These are phyloP conservation scores for Periphyllus acericola DNA, from an alignment of 2,888 invertebrate species.

Conservation along the genomic window DNA sequence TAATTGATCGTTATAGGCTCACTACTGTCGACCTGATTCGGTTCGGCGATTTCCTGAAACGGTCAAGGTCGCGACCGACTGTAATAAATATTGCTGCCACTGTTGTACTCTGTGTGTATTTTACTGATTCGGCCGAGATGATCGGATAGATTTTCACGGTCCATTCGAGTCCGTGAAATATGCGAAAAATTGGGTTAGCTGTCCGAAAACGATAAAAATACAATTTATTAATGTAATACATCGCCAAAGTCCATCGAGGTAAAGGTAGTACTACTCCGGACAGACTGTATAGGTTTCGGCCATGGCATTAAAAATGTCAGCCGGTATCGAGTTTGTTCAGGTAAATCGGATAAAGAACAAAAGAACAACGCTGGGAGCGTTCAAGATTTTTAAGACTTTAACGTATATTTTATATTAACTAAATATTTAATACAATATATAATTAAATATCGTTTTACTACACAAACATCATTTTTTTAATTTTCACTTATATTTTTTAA, in stretches of 20 bases:
- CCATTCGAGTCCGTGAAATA: slow-evolving; percentile 18
- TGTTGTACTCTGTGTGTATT: not conserved
- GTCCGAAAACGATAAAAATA: not conserved
- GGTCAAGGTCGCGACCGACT: slow-evolving; percentile 23
- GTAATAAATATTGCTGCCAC: not conserved
- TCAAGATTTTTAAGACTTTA: slow-evolving; percentile 49
- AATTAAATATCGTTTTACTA: slow-evolving; percentile 61
- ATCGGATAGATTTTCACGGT: slow-evolving; percentile 34
- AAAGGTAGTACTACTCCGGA: not conserved
- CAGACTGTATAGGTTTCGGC: not conserved
- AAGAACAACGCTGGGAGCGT: not conserved
- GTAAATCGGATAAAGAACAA: not conserved
- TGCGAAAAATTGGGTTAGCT: slow-evolving; percentile 24
- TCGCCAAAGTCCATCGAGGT: not conserved
- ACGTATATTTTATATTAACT: slow-evolving; percentile 60
- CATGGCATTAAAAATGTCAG: too few species aligned
- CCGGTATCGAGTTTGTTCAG: too few species aligned
- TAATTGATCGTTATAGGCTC: not conserved
- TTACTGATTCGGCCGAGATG: slow-evolving; percentile 1
- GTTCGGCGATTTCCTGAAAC: slow-evolving; percentile 13
- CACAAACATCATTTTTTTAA: slow-evolving; percentile 58
- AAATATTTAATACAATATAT: slow-evolving; percentile 59
- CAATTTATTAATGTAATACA: too few species aligned
- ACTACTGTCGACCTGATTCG: not conserved
- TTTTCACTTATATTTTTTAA: slow-evolving; percentile 48